These are phyloP conservation scores for Drosophila nikananu DNA, from an alignment of 1,140 invertebrate genomes.

Conservation along the genomic window DNA sequence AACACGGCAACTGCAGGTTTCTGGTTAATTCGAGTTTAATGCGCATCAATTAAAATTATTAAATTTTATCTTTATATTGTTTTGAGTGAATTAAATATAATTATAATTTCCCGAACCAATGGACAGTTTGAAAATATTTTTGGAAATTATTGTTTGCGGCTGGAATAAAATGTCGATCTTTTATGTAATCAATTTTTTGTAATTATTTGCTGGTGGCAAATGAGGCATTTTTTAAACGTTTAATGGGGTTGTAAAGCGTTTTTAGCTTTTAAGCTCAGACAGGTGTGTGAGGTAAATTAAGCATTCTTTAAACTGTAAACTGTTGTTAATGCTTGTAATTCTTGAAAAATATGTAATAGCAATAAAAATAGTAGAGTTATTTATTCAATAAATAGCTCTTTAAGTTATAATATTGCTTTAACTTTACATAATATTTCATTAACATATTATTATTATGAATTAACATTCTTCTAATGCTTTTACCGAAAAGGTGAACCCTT, in stretches of 20 bases:
- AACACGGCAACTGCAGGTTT: slow-evolving; percentile 42
- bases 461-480: not conserved
- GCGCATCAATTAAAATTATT: slow-evolving; percentile 81
- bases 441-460: not conserved
- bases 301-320: not conserved
- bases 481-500: not conserved
- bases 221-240: slow-evolving; percentile 8
- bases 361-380: not conserved
- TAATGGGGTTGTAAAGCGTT: slow-evolving; percentile 13
- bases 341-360: not conserved
- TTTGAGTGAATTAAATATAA: slow-evolving; percentile 76
- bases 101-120: slow-evolving; percentile 45
- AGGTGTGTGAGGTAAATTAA: slow-evolving; percentile 9
- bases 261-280: not conserved
- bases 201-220: slow-evolving; percentile 31
- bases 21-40: slow-evolving; percentile 75
- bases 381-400: not conserved
- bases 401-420: not conserved
- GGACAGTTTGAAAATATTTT: slow-evolving; percentile 2
- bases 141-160: slow-evolving; percentile 1
- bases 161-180: slow-evolving; percentile 20
- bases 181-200: slow-evolving; percentile 14
- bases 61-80: slow-evolving; percentile 63
- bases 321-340: not conserved
- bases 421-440: too few species aligned